Evolutionary conservation across 2,113 vertebrate genomes (phyloP), one percentile per base, ranked within the genome.

Genomic region (Nipponia nippon): DNA sequence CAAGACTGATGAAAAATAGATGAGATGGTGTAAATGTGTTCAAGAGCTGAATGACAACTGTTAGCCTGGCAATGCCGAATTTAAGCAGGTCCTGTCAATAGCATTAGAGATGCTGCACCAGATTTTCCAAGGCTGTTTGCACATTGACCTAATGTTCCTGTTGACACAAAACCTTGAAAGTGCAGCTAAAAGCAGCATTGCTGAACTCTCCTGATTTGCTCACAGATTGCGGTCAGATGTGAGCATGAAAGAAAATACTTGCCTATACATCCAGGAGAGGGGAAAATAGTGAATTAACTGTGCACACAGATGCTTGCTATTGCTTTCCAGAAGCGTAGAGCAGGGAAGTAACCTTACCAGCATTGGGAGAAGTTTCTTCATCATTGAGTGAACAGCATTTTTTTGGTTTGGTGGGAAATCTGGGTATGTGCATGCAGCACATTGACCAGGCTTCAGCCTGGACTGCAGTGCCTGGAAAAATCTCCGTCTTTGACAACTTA

Each of bases 1-100:
- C 93, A 89, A 96, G 93, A 95, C 95, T 61, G 93, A 78, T 26
- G 67, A 58, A 81, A 79, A 53, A 46, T 56, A 95, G 82, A 65
- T 10, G 93, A 71, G 92, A 2, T 58, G 85, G 53, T 75, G 90
- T 2, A 81, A 90, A 62, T 12, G 55, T 30, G 72, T 85, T 27
- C 66, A 7, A 16, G 15, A 83, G 85, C 87, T 53, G 75, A 61
- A 3, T 47, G 93, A 92, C 94, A 93, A 42, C 81, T 77, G 93
- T 92, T 82, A 97, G 90, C 91, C 80, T 0, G 29, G 76, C 16
- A 8, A 16, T 15, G 76, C 76, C 3, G 4, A 47, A 38, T 19
- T 14, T 2, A 7, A 70, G 67, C 80, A 50, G 52, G 58, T 14
- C 84, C 87, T 56, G 65, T 56, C 73, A 44, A 12, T 42, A 94